Conservation (phyloP, 2,888 invertebrate genomes). For the Operophtera brumata region DNA sequence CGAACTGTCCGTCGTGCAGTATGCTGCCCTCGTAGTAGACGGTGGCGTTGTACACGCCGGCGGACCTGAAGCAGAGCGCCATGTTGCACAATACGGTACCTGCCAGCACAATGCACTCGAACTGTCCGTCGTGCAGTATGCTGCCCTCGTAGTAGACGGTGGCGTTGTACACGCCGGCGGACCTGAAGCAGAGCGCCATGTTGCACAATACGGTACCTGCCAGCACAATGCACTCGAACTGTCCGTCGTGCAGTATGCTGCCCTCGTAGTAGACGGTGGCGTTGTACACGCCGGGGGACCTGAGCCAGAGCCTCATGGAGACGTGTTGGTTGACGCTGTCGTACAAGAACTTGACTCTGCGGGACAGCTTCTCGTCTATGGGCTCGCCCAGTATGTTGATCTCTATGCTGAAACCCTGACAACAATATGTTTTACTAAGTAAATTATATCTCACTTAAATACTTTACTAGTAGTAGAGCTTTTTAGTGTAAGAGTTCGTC, state of each 20-base stretch:
- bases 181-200: slow-evolving; percentile 88
- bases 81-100: no score
- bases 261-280: slow-evolving; percentile 89
- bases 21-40: no score
- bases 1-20: no score
- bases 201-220: slow-evolving; percentile 85
- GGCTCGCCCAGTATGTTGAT: slow-evolving; percentile 82
- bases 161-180: slow-evolving; percentile 91
- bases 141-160: slow-evolving; percentile 87
- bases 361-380: slow-evolving; percentile 76
- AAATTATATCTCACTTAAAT: no score
- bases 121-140: slow-evolving; percentile 92
- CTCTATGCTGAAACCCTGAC: slow-evolving; percentile 83
- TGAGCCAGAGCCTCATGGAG: slow-evolving; percentile 88
- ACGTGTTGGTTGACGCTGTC: slow-evolving; percentile 90
- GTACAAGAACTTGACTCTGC: slow-evolving; percentile 84
- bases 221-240: slow-evolving; percentile 94
- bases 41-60: no score
- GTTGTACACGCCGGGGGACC: slow-evolving; percentile 89
- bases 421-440: background rate
- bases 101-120: slow-evolving; percentile 94
- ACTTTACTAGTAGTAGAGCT: no score
- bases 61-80: no score
- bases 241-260: slow-evolving; percentile 90
- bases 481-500: no score